Conservation (phyloP, 92 coral and sea anemone species). For the Siderastrea radians region DNA sequence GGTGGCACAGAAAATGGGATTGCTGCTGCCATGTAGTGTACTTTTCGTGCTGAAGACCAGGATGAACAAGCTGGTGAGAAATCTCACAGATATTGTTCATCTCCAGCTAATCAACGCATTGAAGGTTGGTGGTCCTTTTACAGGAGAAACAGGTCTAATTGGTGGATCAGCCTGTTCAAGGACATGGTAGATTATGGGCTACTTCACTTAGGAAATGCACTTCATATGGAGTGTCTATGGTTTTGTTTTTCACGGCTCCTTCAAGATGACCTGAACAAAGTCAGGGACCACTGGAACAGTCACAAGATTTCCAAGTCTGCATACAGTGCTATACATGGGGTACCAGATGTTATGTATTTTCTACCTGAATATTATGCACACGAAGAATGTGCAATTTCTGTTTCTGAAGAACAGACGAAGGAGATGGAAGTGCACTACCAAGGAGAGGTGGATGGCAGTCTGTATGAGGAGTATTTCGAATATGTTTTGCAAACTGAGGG, state of each 20-base stretch:
- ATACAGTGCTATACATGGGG: slow-evolving; percentile 39
- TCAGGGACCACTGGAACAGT: slow-evolving; percentile 56
- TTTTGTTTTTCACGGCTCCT: slow-evolving; percentile 47
- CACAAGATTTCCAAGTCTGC: slow-evolving; percentile 50
- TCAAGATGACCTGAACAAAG: slow-evolving; percentile 63
- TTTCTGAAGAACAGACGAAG: slow-evolving; percentile 31
- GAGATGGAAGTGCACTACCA: slow-evolving; percentile 62
- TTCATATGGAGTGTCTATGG: slow-evolving; percentile 45
- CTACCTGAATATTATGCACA: slow-evolving; percentile 52
- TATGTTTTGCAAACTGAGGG: slow-evolving; percentile 54
- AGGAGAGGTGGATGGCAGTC: slow-evolving; percentile 28
- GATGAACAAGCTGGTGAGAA: slow-evolving; percentile 64
- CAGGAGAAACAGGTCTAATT: slow-evolving; percentile 58
- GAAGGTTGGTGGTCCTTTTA: slow-evolving; percentile 67
- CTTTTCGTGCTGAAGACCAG: slow-evolving; percentile 30
- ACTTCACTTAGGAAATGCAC: slow-evolving; percentile 60
- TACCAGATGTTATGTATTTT: slow-evolving; percentile 65
- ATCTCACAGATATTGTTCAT: slow-evolving; percentile 71
- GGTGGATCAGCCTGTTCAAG: slow-evolving; percentile 62
- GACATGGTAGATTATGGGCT: slow-evolving; percentile 45
- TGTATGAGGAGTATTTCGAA: slow-evolving; percentile 47
- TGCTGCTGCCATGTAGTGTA: slow-evolving; percentile 62
- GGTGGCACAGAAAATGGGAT: slow-evolving; percentile 65
- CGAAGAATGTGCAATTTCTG: slow-evolving; percentile 50
- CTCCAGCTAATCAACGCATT: slow-evolving; percentile 53